Conservation (phyloP, 2,888 invertebrate genomes). For the Drosophila nr. perissopoda region DNA sequence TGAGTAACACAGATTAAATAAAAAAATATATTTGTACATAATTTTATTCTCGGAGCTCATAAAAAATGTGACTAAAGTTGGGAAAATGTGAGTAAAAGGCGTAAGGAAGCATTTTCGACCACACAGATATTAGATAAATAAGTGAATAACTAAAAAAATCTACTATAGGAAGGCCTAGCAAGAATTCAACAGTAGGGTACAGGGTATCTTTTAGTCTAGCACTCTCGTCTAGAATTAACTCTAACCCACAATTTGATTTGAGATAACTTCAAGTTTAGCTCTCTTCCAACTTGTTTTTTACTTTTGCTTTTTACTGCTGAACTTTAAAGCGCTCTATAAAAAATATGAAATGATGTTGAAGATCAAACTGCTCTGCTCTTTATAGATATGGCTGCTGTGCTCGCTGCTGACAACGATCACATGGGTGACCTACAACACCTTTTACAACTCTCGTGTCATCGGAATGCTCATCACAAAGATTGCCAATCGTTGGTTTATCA, state of each 20-base stretch:
- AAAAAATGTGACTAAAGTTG: neutral
- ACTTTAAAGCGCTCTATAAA: neutral
- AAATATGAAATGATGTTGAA: neutral
- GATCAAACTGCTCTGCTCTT: conserved; percentile 13
- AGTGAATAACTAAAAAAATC: neutral
- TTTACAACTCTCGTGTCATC: conserved; percentile 96
- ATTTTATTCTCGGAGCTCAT: neutral
- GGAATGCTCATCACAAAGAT: conserved; percentile 95
- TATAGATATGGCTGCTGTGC: conserved; percentile 89
- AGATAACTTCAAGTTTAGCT: neutral
- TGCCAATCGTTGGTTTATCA: conserved; percentile 93
- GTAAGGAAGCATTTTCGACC: neutral
- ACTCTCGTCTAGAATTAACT: neutral
- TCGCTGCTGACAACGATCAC: conserved; percentile 93
- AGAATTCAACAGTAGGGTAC: neutral
- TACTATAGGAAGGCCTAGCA: neutral
- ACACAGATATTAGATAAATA: too few relatives aligned
- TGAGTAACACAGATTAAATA: neutral
- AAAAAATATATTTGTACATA: neutral
- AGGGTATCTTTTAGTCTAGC: neutral
- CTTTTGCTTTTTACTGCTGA: conserved; percentile 1
- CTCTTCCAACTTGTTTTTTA: neutral
- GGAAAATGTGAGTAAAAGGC: neutral
- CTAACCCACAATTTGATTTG: neutral
- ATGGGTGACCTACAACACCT: conserved; percentile 97